A percentile compares a stretch with the other conserved stretches of the same genome.
Evolutionary conservation across 1,140 invertebrate genomes (phyloP).

Genomic region (Hypsibius dujardini): DNA sequence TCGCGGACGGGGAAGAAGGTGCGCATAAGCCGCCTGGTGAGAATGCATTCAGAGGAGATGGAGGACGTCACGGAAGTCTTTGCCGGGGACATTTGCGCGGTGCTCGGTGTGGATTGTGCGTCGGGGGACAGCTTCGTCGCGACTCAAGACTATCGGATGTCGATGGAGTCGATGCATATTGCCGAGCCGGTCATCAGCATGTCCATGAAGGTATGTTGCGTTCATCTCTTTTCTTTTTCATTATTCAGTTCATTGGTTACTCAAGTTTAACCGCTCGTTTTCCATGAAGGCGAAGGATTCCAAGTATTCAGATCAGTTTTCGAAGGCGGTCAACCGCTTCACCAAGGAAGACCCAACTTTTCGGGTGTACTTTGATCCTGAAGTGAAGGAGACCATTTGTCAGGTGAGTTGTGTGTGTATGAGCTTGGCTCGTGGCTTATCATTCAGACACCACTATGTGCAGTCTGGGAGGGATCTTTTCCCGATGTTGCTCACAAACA

Average conservation of each 20-base stretch:
- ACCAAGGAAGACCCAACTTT: constrained; percentile 95
- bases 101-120: constrained; percentile 96
- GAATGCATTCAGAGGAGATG: constrained; percentile 89
- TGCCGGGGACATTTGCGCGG: constrained; percentile 91
- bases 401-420: too few relatives aligned
- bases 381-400: constrained; percentile 56
- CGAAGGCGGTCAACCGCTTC: constrained; percentile 78
- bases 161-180: constrained; percentile 90
- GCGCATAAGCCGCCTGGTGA: constrained; percentile 58
- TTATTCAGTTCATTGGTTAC: too few relatives aligned
- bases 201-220: too few relatives aligned
- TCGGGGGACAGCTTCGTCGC: constrained; percentile 92
- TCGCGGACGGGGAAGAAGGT: constrained; percentile 66
- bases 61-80: constrained; percentile 80
- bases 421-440: too few relatives aligned
- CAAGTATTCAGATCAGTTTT: constrained; percentile 74
- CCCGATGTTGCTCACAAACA: too few relatives aligned
- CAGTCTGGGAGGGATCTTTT: too few relatives aligned
- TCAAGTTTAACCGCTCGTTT: too few relatives aligned
- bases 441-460: too few relatives aligned
- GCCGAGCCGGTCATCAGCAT: constrained; percentile 96
- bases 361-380: constrained; percentile 57
- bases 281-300: constrained; percentile 54
- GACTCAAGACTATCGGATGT: constrained; percentile 54
- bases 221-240: too few relatives aligned